Conservation (phyloP, 53 echinoderm and acorn worm species). For the Mesocentrotus franciscanus region DNA sequence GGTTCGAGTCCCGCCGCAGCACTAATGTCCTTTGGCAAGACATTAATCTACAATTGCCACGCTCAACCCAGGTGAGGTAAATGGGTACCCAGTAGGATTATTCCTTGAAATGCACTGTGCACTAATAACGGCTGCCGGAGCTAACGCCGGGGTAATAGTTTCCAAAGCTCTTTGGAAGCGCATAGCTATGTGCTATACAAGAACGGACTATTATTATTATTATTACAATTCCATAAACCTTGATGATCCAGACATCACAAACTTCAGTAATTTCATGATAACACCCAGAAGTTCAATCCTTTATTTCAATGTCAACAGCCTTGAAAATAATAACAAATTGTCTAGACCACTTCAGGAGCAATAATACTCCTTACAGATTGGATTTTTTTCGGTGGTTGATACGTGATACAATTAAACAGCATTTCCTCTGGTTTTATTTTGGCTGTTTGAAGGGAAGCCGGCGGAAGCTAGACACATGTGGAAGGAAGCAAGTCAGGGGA, state of each 20-base stretch:
- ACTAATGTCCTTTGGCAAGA: too few relatives aligned
- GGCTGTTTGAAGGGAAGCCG: constrained; percentile 30
- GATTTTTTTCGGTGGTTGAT: constrained; percentile 22
- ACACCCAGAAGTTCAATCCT: background rate
- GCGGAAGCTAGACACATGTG: constrained; percentile 9
- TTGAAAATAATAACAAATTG: constrained; percentile 3
- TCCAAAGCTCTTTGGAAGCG: too few relatives aligned
- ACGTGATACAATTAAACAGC: background rate
- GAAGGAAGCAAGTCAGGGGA: constrained; percentile 29
- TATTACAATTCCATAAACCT: background rate
- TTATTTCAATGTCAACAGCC: constrained; percentile 35
- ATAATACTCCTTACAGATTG: background rate
- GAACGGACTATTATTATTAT: too few relatives aligned
- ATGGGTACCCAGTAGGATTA: too few relatives aligned
- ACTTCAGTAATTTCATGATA: background rate
- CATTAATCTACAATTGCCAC: too few relatives aligned
- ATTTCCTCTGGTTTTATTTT: constrained; percentile 43
- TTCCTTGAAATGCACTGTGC: too few relatives aligned
- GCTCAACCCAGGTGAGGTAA: too few relatives aligned
- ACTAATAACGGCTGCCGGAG: too few relatives aligned
- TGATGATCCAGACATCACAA: background rate
- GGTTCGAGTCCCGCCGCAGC: too few relatives aligned
- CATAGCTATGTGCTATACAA: too few relatives aligned
- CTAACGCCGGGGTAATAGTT: too few relatives aligned
- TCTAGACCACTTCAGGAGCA: constrained; percentile 49